A percentile compares a stretch with the other conserved stretches of the same genome.
These are phyloP conservation scores for Cerastis leucographa DNA, from an alignment of 2,888 invertebrate species.

Conservation along the genomic window DNA sequence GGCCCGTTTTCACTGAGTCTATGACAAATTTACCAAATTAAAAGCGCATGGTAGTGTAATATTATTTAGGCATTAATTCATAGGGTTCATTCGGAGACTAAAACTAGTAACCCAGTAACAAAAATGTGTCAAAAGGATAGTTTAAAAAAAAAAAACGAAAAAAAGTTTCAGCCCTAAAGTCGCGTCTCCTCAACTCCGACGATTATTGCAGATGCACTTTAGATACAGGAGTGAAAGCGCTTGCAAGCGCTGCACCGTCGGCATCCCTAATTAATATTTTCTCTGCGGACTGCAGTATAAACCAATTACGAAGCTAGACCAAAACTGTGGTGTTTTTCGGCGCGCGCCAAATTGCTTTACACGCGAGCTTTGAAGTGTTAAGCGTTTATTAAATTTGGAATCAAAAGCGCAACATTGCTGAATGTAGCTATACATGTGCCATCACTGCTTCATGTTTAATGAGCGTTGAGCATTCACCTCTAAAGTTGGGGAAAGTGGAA, in stretches of 20 bases:
- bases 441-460: slow-evolving; percentile 58
- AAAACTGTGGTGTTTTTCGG: slow-evolving; percentile 88
- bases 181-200: slow-evolving; percentile 25
- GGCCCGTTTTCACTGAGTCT: background rate
- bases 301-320: slow-evolving; percentile 87
- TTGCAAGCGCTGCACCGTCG: slow-evolving; percentile 80
- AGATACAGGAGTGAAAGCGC: slow-evolving; percentile 71
- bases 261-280: slow-evolving; percentile 88
- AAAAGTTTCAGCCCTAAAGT: background rate
- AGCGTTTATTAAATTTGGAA: slow-evolving; percentile 89
- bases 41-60: background rate
- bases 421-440: slow-evolving; percentile 69
- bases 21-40: background rate
- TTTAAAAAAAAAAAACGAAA: rapidly evolving
- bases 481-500: slow-evolving; percentile 45
- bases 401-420: slow-evolving; percentile 84
- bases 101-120: background rate
- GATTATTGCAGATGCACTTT: slow-evolving; percentile 60
- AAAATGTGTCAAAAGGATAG: background rate
- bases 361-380: slow-evolving; percentile 88
- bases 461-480: slow-evolving; percentile 57
- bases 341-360: slow-evolving; percentile 88
- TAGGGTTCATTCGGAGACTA: background rate
- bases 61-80: background rate
- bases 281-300: slow-evolving; percentile 80